These are phyloP conservation scores for Gymnocephalus cernua DNA, from an alignment of 2,113 vertebrate species.

Conservation along the genomic window DNA sequence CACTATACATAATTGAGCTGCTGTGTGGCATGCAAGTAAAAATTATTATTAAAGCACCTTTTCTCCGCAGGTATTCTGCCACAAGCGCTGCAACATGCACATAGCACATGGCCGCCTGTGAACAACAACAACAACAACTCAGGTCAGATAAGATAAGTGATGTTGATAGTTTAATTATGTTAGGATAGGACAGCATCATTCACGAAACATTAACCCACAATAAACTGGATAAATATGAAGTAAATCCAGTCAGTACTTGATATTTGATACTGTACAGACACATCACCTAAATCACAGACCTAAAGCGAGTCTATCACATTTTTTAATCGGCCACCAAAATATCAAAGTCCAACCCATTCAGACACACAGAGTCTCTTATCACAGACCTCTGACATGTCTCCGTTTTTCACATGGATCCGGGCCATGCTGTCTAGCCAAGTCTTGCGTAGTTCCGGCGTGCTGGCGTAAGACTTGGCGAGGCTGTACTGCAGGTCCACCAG, in stretches of 20 bases:
- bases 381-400: slow-evolving; percentile 94
- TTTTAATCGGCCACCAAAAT: neutral
- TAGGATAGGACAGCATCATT: neutral
- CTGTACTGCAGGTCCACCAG: slow-evolving; percentile 99
- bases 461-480: slow-evolving; percentile 97
- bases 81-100: slow-evolving; percentile 95
- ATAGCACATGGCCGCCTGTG: slow-evolving; percentile 96
- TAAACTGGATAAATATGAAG: neutral
- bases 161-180: neutral
- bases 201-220: neutral
- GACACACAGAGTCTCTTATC: neutral
- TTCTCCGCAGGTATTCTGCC: slow-evolving; percentile 94
- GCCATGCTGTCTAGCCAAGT: slow-evolving; percentile 99
- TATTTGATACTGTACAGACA: neutral
- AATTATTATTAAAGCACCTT: slow-evolving; percentile 83
- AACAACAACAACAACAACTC: slow-evolving; percentile 30
- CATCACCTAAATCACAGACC: neutral
- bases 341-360: neutral
- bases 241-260: slow-evolving; percentile 1
- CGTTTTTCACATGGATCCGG: slow-evolving; percentile 97
- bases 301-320: neutral
- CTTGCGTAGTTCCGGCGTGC: slow-evolving; percentile 97
- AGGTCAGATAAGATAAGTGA: slow-evolving; percentile 13
- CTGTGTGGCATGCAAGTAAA: neutral
- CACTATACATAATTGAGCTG: neutral